Percentiles rank a stretch among this genome's conserved stretches.
These are phyloP conservation scores for Distichodus sexfasciatus DNA, from an alignment of 2,797 vertebrate species.

Conservation along the genomic window DNA sequence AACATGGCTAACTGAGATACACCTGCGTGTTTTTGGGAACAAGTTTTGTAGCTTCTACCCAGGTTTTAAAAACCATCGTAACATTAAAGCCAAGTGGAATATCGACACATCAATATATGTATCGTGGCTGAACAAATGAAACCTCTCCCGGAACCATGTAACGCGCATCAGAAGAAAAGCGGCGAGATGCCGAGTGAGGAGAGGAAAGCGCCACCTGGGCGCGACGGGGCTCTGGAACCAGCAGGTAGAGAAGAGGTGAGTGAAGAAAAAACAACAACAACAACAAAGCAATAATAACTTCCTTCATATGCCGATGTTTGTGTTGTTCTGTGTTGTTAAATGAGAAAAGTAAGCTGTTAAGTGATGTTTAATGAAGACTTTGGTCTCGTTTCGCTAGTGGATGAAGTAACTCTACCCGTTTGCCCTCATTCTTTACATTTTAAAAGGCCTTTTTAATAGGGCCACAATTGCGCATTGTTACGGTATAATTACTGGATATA, in stretches of 20 bases:
- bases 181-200: constrained; percentile 66
- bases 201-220: constrained; percentile 53
- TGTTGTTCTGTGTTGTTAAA: neutral
- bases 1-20: constrained; percentile 41
- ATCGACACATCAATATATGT: too few species aligned
- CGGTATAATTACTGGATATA: too few species aligned
- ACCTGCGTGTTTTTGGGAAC: constrained; percentile 26
- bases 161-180: constrained; percentile 45
- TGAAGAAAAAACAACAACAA: neutral
- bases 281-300: too few species aligned
- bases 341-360: neutral
- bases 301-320: neutral
- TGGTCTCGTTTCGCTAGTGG: neutral
- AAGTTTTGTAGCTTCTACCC: too few species aligned
- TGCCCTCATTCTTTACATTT: constrained; percentile 48
- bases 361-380: neutral
- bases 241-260: constrained; percentile 59
- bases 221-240: constrained; percentile 20
- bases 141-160: constrained; percentile 53
- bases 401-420: constrained; percentile 59
- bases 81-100: neutral
- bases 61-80: too few species aligned
- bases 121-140: constrained; percentile 39
- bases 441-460: too few species aligned
- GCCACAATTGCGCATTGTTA: too few species aligned